These are phyloP conservation scores for Patella pellucida DNA, from an alignment of 2,888 invertebrate genomes.

Conservation along the genomic window DNA sequence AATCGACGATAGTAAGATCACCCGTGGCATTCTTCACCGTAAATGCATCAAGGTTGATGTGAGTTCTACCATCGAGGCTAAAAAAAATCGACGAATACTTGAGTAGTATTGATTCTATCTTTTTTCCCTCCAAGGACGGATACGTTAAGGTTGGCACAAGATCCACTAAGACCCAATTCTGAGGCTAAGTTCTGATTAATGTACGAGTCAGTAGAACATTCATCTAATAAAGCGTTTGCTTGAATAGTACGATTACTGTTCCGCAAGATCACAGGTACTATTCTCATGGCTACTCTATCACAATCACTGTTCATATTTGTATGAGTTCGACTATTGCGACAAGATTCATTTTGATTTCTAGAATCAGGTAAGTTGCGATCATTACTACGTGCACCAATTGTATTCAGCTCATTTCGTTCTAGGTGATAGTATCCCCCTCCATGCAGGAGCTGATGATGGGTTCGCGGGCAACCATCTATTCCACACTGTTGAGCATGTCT, in stretches of 20 bases:
- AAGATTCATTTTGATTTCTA: too few species aligned
- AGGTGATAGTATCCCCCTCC: neutral
- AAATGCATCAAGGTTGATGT: slow-evolving; percentile 5
- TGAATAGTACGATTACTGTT: neutral
- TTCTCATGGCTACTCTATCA: slow-evolving; percentile 15
- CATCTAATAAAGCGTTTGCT: slow-evolving; percentile 10
- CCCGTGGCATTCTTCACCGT: slow-evolving; percentile 30
- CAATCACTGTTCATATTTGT: neutral
- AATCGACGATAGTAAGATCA: slow-evolving; percentile 27
- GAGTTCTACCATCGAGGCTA: neutral
- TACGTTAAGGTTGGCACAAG: neutral
- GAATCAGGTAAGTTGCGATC: too few species aligned
- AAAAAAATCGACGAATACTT: neutral
- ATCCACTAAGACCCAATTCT: slow-evolving; percentile 11
- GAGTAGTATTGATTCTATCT: neutral
- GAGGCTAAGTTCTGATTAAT: neutral
- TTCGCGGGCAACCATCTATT: neutral
- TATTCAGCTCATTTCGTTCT: too few species aligned
- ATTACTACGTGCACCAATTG: too few species aligned
- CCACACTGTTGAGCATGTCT: neutral
- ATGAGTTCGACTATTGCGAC: too few species aligned
- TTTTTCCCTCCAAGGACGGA: slow-evolving; percentile 6
- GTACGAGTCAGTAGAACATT: slow-evolving; percentile 2
- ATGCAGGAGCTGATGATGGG: neutral
- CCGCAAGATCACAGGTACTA: slow-evolving; percentile 11